These are phyloP conservation scores for Umimayanthus chanpuru DNA, from an alignment of 92 coral and sea anemone species.

Conservation along the genomic window DNA sequence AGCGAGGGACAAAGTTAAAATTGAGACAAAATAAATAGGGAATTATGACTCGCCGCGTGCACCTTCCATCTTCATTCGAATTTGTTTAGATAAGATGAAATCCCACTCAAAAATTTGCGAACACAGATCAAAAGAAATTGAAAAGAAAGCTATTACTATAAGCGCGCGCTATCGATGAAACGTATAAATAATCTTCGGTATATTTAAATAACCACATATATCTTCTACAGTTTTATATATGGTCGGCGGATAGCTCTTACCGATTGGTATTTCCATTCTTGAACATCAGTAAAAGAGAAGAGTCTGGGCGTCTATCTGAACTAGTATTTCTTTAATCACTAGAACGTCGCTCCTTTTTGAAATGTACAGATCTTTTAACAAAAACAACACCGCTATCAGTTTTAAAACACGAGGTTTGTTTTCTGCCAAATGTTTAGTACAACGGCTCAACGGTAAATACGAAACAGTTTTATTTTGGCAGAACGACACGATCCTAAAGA, in stretches of 20 bases:
- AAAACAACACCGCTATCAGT: constrained; percentile 12
- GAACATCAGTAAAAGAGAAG: too few species aligned
- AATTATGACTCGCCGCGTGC: constrained; percentile 45
- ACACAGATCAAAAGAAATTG: constrained; percentile 37
- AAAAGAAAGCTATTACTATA: neutral
- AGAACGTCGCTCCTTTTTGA: neutral
- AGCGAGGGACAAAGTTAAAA: constrained; percentile 38
- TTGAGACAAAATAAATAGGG: constrained; percentile 51
- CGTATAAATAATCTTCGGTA: neutral
- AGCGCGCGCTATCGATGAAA: neutral
- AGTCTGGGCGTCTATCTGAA: neutral
- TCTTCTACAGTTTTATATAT: neutral
- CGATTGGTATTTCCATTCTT: neutral
- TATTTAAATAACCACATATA: neutral
- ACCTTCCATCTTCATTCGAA: constrained; percentile 44
- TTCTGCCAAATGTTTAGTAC: neutral
- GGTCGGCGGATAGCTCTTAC: neutral
- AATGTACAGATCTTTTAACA: constrained; percentile 6
- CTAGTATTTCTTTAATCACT: neutral
- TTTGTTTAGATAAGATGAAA: constrained; percentile 64
- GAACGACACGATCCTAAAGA: constrained; percentile 12
- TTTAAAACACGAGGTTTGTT: constrained; percentile 13
- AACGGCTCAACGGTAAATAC: neutral
- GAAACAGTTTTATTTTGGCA: neutral
- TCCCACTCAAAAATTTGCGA: constrained; percentile 38